Conservation (phyloP, 1,140 invertebrate genomes). For the Dendrolimus punctatus region DNA sequence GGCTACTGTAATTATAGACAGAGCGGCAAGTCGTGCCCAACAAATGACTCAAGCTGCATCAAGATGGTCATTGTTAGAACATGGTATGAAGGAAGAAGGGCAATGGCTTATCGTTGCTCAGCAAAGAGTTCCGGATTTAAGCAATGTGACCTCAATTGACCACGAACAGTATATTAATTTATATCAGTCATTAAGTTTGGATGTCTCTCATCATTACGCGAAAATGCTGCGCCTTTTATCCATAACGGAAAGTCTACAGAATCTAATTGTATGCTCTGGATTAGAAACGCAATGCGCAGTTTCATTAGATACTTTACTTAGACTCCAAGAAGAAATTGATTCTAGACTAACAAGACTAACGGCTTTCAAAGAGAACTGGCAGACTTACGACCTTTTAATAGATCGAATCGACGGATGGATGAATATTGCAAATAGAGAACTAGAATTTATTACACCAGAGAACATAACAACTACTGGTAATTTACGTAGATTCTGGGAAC, state of each 20-base stretch:
- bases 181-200: constrained; percentile 83
- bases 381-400: constrained; percentile 79
- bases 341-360: constrained; percentile 78
- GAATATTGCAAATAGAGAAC: constrained; percentile 78
- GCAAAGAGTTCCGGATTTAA: constrained; percentile 84
- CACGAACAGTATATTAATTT: constrained; percentile 88
- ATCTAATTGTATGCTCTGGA: constrained; percentile 80
- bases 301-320: constrained; percentile 78
- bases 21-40: constrained; percentile 83
- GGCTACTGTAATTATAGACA: constrained; percentile 82
- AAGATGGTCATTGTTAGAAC: constrained; percentile 85
- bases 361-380: constrained; percentile 84
- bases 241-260: constrained; percentile 82
- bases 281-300: constrained; percentile 80
- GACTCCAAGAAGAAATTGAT: constrained; percentile 82
- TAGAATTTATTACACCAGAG: constrained; percentile 69
- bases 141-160: constrained; percentile 83
- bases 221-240: constrained; percentile 81
- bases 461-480: constrained; percentile 76
- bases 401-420: constrained; percentile 84
- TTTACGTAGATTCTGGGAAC: constrained; percentile 88
- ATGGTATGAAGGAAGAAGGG: constrained; percentile 85
- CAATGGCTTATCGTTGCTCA: constrained; percentile 87
- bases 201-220: constrained; percentile 84
- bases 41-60: constrained; percentile 87